A percentile compares a stretch with the other conserved stretches of the same genome.
Conservation (phyloP, 2,797 vertebrate genomes). For the Amblyraja radiata region DNA sequence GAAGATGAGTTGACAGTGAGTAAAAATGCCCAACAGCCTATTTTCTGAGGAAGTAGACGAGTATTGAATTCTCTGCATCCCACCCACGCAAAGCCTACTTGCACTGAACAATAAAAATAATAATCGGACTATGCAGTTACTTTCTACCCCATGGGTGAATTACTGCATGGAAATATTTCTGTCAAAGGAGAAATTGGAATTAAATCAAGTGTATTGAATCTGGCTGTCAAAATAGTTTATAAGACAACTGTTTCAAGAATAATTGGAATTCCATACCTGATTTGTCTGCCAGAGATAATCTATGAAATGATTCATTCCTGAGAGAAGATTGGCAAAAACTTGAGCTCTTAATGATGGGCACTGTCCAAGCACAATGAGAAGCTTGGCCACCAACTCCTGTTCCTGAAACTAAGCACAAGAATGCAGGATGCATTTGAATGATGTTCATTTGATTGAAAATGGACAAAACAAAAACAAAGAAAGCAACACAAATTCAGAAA, state of each 20-base stretch:
- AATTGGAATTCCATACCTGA: slow-evolving; percentile 60
- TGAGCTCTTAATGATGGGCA: slow-evolving; percentile 59
- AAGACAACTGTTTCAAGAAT: neutral
- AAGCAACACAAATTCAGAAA: neutral
- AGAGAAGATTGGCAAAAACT: slow-evolving; percentile 64
- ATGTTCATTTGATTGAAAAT: neutral
- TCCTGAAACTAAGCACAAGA: slow-evolving; percentile 59
- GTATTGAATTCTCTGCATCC: neutral
- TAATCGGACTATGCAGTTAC: neutral
- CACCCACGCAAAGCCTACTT: neutral
- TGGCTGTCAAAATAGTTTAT: neutral
- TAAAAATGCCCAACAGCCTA: no score
- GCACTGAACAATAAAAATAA: neutral
- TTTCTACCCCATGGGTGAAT: neutral
- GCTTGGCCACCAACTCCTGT: slow-evolving; percentile 55
- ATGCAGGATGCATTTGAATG: neutral
- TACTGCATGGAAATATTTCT: neutral
- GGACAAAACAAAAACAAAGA: neutral
- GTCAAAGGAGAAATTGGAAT: neutral
- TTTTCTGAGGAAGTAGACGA: neutral
- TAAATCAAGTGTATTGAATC: neutral
- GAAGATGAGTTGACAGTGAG: no score
- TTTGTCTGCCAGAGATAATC: slow-evolving; percentile 58
- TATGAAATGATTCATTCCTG: slow-evolving; percentile 61
- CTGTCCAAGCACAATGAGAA: slow-evolving; percentile 64